A percentile compares a stretch with the other conserved stretches of the same genome.
Conservation (phyloP, 2,888 invertebrate species). For the Dryobotodes eremita region DNA sequence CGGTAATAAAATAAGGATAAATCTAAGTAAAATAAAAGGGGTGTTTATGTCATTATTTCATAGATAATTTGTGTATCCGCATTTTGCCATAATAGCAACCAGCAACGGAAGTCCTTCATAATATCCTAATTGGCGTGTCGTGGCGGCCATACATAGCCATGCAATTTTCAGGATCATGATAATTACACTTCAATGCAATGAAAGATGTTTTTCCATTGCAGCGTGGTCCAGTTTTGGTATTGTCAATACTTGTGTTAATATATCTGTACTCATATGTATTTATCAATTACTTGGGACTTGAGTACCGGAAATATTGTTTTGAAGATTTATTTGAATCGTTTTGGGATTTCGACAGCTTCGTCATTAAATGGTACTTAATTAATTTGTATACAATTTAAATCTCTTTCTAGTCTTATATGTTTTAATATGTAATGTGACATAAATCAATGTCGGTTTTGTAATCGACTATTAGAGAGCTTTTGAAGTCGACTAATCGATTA, state of each 20-base stretch:
- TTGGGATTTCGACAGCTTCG: neutral
- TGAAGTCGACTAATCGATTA: slow-evolving; percentile 35
- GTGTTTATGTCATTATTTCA: neutral
- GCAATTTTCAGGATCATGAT: slow-evolving; percentile 66
- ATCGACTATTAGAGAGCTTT: slow-evolving; percentile 21
- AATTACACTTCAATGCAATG: slow-evolving; percentile 61
- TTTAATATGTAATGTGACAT: slow-evolving; percentile 1
- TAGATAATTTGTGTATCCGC: slow-evolving; percentile 58
- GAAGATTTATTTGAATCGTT: slow-evolving; percentile 9
- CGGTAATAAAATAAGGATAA: slow-evolving; percentile 3
- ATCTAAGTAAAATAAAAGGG: neutral
- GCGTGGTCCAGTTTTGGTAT: slow-evolving; percentile 33
- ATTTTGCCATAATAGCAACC: slow-evolving; percentile 53
- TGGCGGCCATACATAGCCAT: slow-evolving; percentile 57
- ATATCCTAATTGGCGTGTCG: slow-evolving; percentile 76
- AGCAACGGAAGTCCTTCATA: slow-evolving; percentile 78
- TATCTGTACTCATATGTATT: slow-evolving; percentile 37
- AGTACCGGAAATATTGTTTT: slow-evolving; percentile 19
- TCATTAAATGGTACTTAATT: slow-evolving; percentile 40
- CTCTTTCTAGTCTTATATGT: neutral
- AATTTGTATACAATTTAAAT: slow-evolving; percentile 12
- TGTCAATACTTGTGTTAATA: slow-evolving; percentile 17
- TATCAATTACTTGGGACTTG: slow-evolving; percentile 29
- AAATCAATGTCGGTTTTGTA: slow-evolving; percentile 24
- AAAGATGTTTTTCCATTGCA: slow-evolving; percentile 24